phyloP scores from a whole-genome alignment of 2,888 invertebrate species.

The Falcaria lacertinaria region DNA sequence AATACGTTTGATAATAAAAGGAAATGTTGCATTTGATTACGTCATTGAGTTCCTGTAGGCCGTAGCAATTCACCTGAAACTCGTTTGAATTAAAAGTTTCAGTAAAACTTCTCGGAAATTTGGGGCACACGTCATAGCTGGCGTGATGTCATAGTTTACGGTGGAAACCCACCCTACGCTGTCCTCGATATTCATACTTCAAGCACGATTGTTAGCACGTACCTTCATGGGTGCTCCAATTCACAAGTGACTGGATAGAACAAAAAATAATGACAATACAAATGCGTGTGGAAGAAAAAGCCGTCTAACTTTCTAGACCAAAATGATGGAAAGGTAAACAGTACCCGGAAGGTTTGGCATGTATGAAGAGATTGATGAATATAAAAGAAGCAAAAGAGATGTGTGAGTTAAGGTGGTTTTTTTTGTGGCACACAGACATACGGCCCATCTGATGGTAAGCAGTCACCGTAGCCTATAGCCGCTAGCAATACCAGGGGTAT shows the following conservation, averaged over 20 bases:
- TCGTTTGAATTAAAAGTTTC: conserved; percentile 9
- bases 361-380: too few relatives aligned
- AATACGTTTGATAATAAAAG: not conserved
- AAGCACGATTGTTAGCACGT: conserved; percentile 8
- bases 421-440: too few relatives aligned
- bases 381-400: too few relatives aligned
- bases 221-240: conserved; percentile 16
- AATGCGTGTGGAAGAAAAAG: too few relatives aligned
- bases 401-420: too few relatives aligned
- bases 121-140: conserved; percentile 24
- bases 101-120: conserved; percentile 15
- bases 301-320: too few relatives aligned
- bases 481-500: too few relatives aligned
- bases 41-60: not conserved
- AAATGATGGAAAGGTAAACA: too few relatives aligned
- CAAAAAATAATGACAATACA: conserved; percentile 5
- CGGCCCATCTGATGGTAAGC: too few relatives aligned
- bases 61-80: not conserved
- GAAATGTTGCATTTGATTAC: not conserved
- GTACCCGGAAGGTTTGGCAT: too few relatives aligned
- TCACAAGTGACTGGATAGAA: conserved; percentile 13
- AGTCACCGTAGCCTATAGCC: too few relatives aligned
- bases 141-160: conserved; percentile 23
- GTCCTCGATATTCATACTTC: conserved; percentile 1
- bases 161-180: not conserved